Conservation (phyloP, 2,888 invertebrate species). For the Sphaeridia pumilis region DNA sequence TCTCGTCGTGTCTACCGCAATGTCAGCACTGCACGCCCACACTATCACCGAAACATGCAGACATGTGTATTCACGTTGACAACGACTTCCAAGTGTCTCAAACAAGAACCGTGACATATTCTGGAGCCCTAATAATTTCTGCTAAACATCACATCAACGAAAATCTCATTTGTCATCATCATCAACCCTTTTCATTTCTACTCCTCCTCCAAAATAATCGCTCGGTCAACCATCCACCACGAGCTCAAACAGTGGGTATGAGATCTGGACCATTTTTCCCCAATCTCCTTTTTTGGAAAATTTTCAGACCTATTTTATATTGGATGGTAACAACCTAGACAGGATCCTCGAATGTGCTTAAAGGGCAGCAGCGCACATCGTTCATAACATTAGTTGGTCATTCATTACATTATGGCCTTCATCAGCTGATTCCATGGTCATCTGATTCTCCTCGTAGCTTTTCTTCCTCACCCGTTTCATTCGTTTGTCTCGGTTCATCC, state of each 20-base stretch:
- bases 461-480: neutral
- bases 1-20: neutral
- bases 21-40: too few species aligned
- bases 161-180: neutral
- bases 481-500: neutral
- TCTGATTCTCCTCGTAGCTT: neutral
- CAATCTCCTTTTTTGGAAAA: neutral
- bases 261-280: neutral
- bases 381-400: neutral
- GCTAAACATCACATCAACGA: neutral
- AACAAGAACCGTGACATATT: too few species aligned
- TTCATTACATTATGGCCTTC: neutral
- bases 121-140: neutral
- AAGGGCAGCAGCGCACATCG: neutral
- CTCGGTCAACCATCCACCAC: neutral
- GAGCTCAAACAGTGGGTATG: neutral
- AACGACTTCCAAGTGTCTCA: too few species aligned
- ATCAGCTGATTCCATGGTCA: slow-evolving; percentile 1
- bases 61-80: too few species aligned
- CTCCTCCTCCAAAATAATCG: neutral
- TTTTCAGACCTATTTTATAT: neutral
- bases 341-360: neutral
- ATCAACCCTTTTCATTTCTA: neutral
- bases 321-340: neutral
- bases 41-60: too few species aligned